phyloP scores from a whole-genome alignment of 2,888 invertebrate genomes.

The Tenthredo mesomela region DNA sequence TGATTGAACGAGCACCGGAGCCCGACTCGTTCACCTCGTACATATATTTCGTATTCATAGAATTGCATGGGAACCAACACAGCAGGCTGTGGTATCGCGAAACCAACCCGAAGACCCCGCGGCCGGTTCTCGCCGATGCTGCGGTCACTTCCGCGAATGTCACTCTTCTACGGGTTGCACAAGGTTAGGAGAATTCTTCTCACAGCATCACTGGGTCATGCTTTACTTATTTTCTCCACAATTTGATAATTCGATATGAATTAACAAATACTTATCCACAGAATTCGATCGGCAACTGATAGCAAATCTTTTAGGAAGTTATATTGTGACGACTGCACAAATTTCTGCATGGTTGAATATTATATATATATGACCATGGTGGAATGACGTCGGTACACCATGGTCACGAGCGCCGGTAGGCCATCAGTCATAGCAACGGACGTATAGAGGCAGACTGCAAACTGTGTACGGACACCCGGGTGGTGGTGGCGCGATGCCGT shows the following conservation, averaged over 20 bases:
- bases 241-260: background rate
- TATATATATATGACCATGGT: background rate
- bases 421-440: constrained; percentile 42
- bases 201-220: background rate
- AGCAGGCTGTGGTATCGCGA: constrained; percentile 20
- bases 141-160: constrained; percentile 43
- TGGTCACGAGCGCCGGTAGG: constrained; percentile 42
- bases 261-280: background rate
- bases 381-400: background rate
- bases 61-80: constrained; percentile 68
- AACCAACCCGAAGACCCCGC: constrained; percentile 30
- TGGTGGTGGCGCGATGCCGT: constrained; percentile 48
- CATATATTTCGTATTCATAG: constrained; percentile 75
- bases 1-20: constrained; percentile 69
- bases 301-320: background rate
- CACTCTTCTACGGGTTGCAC: constrained; percentile 19
- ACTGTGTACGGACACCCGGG: constrained; percentile 36
- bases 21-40: constrained; percentile 65
- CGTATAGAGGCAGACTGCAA: constrained; percentile 20
- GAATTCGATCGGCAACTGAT: background rate
- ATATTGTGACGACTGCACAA: background rate
- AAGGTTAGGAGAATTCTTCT: constrained; percentile 3
- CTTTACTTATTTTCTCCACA: background rate
- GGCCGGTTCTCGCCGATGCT: background rate
- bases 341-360: constrained; percentile 8